A percentile compares a stretch with the other conserved stretches of the same genome.
phyloP scores from a whole-genome alignment of 1,140 invertebrate genomes.

The Zaprionus gabonicus region DNA sequence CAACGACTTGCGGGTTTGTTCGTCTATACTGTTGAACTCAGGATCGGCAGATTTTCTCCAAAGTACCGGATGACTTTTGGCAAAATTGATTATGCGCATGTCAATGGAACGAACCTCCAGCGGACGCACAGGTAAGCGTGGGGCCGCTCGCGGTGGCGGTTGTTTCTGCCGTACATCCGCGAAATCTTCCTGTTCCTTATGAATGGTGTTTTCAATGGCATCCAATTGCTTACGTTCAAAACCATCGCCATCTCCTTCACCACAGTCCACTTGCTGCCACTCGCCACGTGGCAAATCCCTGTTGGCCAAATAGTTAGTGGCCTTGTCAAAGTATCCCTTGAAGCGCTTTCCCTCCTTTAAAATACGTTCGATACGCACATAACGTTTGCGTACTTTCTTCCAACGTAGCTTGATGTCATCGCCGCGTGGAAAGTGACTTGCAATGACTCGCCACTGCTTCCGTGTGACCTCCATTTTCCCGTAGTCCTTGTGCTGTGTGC shows the following conservation, averaged over 20 bases:
- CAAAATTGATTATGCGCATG: constrained; percentile 77
- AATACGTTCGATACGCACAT: constrained; percentile 72
- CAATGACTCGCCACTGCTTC: constrained; percentile 78
- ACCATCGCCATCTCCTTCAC: constrained; percentile 73
- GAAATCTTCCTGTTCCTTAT: constrained; percentile 29
- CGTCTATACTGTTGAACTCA: constrained; percentile 74
- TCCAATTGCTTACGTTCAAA: constrained; percentile 71
- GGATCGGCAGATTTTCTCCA: constrained; percentile 77
- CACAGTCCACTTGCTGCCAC: constrained; percentile 70
- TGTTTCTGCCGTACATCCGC: constrained; percentile 7
- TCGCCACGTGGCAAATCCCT: constrained; percentile 64
- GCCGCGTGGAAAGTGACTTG: constrained; percentile 70
- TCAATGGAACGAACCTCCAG: constrained; percentile 70
- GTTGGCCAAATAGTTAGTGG: constrained; percentile 78
- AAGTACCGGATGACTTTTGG: constrained; percentile 79
- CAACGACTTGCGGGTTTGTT: constrained; percentile 70
- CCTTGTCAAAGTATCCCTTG: constrained; percentile 81
- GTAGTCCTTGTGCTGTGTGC: constrained; percentile 75
- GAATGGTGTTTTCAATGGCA: constrained; percentile 67
- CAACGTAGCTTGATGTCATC: constrained; percentile 77
- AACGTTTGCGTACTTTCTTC: constrained; percentile 79
- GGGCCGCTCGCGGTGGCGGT: not conserved
- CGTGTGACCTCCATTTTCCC: constrained; percentile 75
- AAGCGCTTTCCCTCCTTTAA: constrained; percentile 74
- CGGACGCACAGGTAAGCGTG: constrained; percentile 45